These are phyloP conservation scores for Nanorana parkeri DNA, from an alignment of 2,113 vertebrate species.

Conservation along the genomic window DNA sequence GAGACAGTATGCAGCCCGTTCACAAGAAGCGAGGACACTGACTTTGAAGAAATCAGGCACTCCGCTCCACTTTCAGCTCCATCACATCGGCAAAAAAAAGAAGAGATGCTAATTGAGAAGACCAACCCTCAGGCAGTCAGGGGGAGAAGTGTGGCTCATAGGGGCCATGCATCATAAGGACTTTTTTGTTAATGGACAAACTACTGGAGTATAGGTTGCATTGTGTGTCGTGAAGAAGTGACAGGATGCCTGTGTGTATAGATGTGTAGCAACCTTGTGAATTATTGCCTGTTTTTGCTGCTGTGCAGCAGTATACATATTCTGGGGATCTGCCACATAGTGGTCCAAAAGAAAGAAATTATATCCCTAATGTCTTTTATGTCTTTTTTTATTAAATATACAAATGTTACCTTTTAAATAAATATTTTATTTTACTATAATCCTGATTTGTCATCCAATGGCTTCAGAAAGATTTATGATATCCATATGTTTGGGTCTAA, in stretches of 20 bases:
- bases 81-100: background rate
- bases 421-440: conserved; percentile 48
- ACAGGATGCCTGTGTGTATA: conserved; percentile 45
- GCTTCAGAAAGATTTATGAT: too few species aligned
- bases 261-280: background rate
- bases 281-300: conserved; percentile 70
- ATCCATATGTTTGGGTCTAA: too few species aligned
- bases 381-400: conserved; percentile 40
- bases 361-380: background rate
- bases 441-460: too few species aligned
- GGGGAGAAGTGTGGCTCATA: conserved; percentile 67
- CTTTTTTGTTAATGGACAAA: rapidly evolving
- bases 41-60: conserved; percentile 58
- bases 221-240: conserved; percentile 8
- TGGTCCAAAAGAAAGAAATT: conserved; percentile 12
- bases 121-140: conserved; percentile 47
- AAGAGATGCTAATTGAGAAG: conserved; percentile 53
- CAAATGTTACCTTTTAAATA: conserved; percentile 47
- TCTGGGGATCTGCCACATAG: conserved; percentile 29
- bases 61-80: background rate
- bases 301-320: conserved; percentile 70
- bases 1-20: conserved; percentile 82
- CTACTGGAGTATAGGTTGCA: background rate
- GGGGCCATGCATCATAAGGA: conserved; percentile 78
- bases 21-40: conserved; percentile 61